These are phyloP conservation scores for Dryobotodes eremita DNA, from an alignment of 2,888 invertebrate species.

Conservation along the genomic window DNA sequence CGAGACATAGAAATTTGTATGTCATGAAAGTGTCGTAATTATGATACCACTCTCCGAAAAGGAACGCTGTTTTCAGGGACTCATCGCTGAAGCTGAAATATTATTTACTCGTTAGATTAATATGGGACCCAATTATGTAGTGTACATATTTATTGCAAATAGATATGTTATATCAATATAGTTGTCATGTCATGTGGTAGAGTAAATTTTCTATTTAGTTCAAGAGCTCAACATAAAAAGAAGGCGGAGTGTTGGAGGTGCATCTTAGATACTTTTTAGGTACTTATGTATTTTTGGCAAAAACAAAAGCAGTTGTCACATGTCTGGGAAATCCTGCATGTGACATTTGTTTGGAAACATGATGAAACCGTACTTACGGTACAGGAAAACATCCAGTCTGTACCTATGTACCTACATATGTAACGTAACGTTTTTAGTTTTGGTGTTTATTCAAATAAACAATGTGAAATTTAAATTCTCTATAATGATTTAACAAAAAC, in stretches of 20 bases:
- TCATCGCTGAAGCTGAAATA: conserved; percentile 76
- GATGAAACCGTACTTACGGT: too few relatives aligned
- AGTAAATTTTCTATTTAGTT: background rate
- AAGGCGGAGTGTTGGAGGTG: too few relatives aligned
- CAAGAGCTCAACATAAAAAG: background rate
- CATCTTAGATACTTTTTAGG: background rate
- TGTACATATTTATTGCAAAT: conserved; percentile 28
- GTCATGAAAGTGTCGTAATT: conserved; percentile 83
- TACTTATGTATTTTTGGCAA: background rate
- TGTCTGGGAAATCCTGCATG: background rate
- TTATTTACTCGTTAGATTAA: conserved; percentile 41
- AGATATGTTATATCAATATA: background rate
- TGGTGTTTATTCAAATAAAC: background rate
- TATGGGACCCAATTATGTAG: conserved; percentile 32
- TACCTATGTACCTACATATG: background rate
- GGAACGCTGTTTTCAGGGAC: conserved; percentile 74
- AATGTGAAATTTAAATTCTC: background rate
- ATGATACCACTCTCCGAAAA: conserved; percentile 82
- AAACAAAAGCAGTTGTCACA: background rate
- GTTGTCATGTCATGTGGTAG: conserved; percentile 1
- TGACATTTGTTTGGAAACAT: conserved; percentile 3
- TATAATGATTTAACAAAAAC: background rate
- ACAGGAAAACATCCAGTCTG: background rate
- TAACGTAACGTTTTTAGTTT: background rate
- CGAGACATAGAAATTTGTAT: conserved; percentile 79